A percentile compares a stretch with the other conserved stretches of the same genome.
Evolutionary conservation across 2,113 vertebrate species (phyloP).

Genomic region (Chaenogobius annularis): DNA sequence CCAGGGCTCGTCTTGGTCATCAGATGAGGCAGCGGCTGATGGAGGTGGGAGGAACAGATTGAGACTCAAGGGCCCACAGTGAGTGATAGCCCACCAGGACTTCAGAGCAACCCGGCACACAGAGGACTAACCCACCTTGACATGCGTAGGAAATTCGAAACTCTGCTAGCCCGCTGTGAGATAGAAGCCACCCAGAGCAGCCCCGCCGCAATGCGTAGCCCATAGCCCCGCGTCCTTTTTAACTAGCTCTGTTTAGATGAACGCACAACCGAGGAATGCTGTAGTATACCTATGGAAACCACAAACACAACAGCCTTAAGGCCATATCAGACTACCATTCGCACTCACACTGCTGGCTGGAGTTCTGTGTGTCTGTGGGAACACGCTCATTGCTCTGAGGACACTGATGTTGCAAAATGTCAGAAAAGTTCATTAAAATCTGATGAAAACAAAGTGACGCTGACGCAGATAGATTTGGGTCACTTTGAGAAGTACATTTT

Average conservation of each 20-base stretch:
- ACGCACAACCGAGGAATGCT: constrained; percentile 75
- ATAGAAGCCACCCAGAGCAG: constrained; percentile 76
- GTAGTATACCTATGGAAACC: constrained; percentile 70
- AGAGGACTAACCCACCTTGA: constrained; percentile 79
- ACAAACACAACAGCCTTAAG: constrained; percentile 70
- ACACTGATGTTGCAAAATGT: constrained; percentile 41
- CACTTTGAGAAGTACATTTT: background rate
- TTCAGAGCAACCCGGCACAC: constrained; percentile 50
- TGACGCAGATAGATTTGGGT: constrained; percentile 29
- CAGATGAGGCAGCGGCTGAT: constrained; percentile 26
- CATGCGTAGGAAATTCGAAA: constrained; percentile 78
- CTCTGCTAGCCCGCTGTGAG: constrained; percentile 61
- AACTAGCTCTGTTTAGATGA: constrained; percentile 82
- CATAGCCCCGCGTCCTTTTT: constrained; percentile 64
- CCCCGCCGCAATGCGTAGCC: constrained; percentile 56
- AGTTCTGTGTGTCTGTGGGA: constrained; percentile 37
- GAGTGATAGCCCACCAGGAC: constrained; percentile 76
- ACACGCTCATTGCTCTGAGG: constrained; percentile 10
- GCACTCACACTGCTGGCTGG: constrained; percentile 31
- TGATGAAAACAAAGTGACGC: constrained; percentile 28
- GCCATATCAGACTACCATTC: constrained; percentile 51
- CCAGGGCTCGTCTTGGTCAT: constrained; percentile 44
- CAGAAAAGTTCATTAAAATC: constrained; percentile 27
- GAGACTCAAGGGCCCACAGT: constrained; percentile 47
- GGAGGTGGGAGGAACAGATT: constrained; percentile 39